These are phyloP conservation scores for Gari tellinella DNA, from an alignment of 2,888 invertebrate genomes.

Conservation along the genomic window DNA sequence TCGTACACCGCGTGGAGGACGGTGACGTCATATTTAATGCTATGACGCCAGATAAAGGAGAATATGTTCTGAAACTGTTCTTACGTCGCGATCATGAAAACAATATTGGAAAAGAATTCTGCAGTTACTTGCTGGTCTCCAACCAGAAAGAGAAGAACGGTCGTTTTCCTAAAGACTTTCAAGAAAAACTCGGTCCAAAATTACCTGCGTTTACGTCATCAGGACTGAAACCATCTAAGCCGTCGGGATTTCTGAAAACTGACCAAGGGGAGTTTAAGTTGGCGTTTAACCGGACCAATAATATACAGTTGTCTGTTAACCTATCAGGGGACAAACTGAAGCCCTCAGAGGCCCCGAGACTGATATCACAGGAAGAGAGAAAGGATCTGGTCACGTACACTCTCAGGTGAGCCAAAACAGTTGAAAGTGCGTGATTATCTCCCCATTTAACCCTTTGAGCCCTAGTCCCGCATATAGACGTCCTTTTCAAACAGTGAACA, in stretches of 20 bases:
- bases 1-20: conserved; percentile 64
- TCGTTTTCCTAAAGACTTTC: conserved; percentile 63
- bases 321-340: conserved; percentile 61
- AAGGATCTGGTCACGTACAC: conserved; percentile 54
- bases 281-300: conserved; percentile 54
- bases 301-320: conserved; percentile 64
- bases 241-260: conserved; percentile 60
- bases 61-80: conserved; percentile 64
- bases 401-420: conserved; percentile 32
- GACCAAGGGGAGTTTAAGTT: conserved; percentile 62
- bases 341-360: conserved; percentile 59
- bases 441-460: too few species aligned
- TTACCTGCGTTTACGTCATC: conserved; percentile 43
- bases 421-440: too few species aligned
- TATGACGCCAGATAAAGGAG: conserved; percentile 58
- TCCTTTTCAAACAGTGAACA: too few species aligned
- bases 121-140: conserved; percentile 65
- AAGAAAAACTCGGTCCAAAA: conserved; percentile 60
- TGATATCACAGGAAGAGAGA: conserved; percentile 53
- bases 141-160: conserved; percentile 61
- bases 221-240: conserved; percentile 53
- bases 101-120: conserved; percentile 53
- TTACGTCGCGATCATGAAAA: conserved; percentile 46
- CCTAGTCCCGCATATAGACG: too few species aligned
- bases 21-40: conserved; percentile 67